Evolutionary conservation across 1,140 invertebrate species (phyloP), one percentile per base, ranked within the genome.

Genomic region (Nebria ingens): DNA sequence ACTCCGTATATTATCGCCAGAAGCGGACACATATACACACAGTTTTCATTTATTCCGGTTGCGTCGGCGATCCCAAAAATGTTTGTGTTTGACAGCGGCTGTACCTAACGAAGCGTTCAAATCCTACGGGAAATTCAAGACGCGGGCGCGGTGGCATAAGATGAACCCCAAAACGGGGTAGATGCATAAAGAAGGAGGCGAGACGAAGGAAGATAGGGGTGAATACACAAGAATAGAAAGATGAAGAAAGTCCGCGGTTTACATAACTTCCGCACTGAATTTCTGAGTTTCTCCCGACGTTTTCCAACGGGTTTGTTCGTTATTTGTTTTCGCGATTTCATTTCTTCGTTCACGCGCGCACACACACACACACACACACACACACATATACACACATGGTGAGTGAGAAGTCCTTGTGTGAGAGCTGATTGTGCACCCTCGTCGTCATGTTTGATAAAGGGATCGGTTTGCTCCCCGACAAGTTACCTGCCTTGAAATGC

Each of bases 41-140:
- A n/a, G n/a, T n/a, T 45, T 45, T 45, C 40, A 45, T 45, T 45
- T 45, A 45, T 45, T 45, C 40, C 40, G 40, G 40, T 45, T 45
- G 40, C 40, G 40, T 45, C 40, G 9, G 40, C 40, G 40, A 45
- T 45, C 40, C 40, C 40, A 45, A 45, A 45, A 45, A 45, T 45
- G 40, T 45, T 45, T 45, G 40, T 45, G 40, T 45, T 45, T 45
- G 40, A 45, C 40, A 45, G 40, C 40, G 40, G 40, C 40, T 17
- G 40, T 45, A 45, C 40, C 40, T 45, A 45, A 45, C 40, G 40
- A 45, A 45, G 40, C 40, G 40, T 45, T 17, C 40, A 45, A 45
- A 45, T 45, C 40, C 40, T 17, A 17, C 17, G 17, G 40, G 40
- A 45, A 45, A 45, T 45, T 17, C 40, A 45, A 34, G 17, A 45